phyloP scores from a whole-genome alignment of 1,140 invertebrate genomes.

The Drosophila lowei region DNA sequence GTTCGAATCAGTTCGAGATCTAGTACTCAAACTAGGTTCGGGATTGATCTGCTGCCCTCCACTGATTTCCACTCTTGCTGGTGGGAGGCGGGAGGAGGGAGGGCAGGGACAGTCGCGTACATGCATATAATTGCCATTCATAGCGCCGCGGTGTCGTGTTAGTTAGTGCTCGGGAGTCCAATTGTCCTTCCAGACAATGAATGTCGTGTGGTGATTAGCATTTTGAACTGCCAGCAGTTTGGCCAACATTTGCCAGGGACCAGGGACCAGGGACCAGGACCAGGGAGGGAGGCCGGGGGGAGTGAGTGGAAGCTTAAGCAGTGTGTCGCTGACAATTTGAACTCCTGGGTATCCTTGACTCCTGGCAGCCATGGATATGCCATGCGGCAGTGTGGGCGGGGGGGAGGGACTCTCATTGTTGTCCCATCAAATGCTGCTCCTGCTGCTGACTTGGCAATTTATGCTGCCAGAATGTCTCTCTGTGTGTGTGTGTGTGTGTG shows the following conservation, averaged over 20 bases:
- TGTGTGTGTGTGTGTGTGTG: not conserved
- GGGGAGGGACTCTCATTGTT: constrained; percentile 39
- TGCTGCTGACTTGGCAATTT: constrained; percentile 61
- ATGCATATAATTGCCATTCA: constrained; percentile 63
- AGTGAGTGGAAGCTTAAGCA: not conserved
- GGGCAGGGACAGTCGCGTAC: constrained; percentile 6
- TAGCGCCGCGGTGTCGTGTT: constrained; percentile 64
- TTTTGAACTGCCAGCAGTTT: constrained; percentile 62
- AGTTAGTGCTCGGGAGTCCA: constrained; percentile 55
- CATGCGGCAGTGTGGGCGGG: not conserved
- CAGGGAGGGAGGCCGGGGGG: not conserved
- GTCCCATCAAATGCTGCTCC: constrained; percentile 58
- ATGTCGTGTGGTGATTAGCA: constrained; percentile 80
- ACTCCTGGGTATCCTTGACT: no score
- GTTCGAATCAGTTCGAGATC: no score
- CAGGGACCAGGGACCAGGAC: no score
- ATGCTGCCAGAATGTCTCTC: constrained; percentile 61
- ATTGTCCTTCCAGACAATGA: constrained; percentile 79
- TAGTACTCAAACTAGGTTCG: no score
- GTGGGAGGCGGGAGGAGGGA: not conserved
- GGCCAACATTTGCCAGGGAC: constrained; percentile 12
- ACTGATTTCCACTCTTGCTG: no score
- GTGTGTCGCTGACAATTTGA: constrained; percentile 65
- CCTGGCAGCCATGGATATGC: not conserved
- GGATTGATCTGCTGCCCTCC: no score